Evolutionary conservation across 2,888 invertebrate species (phyloP), one percentile per base, ranked within the genome.

Genomic region (Periphyllus acericola): DNA sequence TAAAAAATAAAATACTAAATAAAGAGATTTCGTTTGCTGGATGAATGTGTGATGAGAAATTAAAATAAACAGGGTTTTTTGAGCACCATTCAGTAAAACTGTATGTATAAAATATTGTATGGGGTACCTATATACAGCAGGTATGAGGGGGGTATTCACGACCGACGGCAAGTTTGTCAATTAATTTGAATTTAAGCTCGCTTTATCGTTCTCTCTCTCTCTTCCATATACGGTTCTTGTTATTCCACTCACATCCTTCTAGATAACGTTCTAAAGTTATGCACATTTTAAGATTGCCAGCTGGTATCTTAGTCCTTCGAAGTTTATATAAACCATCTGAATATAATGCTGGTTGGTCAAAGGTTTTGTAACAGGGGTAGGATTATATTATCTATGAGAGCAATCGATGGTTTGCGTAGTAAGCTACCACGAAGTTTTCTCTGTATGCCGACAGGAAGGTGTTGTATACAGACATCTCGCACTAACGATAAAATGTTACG

Each of bases 161-260:
- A 71, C 40, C 76, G 25, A 40, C 32, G 46, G 21, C 46, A 85
- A 85, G 85, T 85, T 85, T 78, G 78, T 85, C 85, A 78, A 85
- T 85, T 85, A 68, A 85, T 85, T 85, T 46, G 76, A 85, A 36
- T 78, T 78, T 79, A 85, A 78, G 76, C 85, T 85, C 84, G 32
- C 29, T 46, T 29, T 83, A 75, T 60, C 83, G 76, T 78, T 85
- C 84, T 46, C 29, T 46, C 36, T 83, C 83, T 60, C 83, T 75
- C 60, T 19, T 76, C 55, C n/a, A 76, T 29, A 68, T 29, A 68
- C 68, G 29, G 68, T 2, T n/a, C 9, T 29, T n/a, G 25, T 52
- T 60, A 52, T 76, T 66, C 66, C n/a, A 8, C 36, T 21, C 2
- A 46, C 40, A n/a, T n/a, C 68, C 14, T 21, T n/a, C 80, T 52